Base-by-base conservation (phyloP, 2,888 invertebrate genomes). In the Amphiduros pacificus region DNA sequence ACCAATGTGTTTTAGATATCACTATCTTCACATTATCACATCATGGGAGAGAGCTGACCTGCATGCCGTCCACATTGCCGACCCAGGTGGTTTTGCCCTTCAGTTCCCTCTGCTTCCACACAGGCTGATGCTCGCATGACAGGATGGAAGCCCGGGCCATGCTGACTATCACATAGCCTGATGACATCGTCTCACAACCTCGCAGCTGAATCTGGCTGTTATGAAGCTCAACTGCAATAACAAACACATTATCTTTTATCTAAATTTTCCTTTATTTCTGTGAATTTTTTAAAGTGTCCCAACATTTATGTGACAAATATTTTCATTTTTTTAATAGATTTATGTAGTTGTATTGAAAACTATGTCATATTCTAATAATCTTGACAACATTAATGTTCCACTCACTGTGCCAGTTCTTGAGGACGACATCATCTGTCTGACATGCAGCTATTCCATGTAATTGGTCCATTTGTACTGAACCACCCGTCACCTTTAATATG, bases 51-150 rank as follows among this genome's bases (percentile, higher is more conserved):
- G 14, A 29, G 49, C 66, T 49, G 55, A 84, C 84, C 87, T 98
- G 98, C 94, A 99, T 95, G 83, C 97, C 95, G 77, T 93, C 92
- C 14, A 99, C 85, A 57, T 92, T 89, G 24, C 97, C 97, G 67
- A 92, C 90, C 96, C 98, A 98, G 0, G 97, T 94, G 0, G 92
- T 91, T 84, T 98, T 98, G 31, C 92, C 89, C n/a, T 94, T 91
- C 2, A 94, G 85, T 11, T 92, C 91, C 55, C 91, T 86, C 60
- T 65, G 60, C 55, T 89, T 88, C 94, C 94, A 94, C 0, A 92
- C 91, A 0, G 97, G 93, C 59, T 91, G 88, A 81, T 94, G 93
- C 44, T 91, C 87, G 59, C 92, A 87, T 81, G 97, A 96, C 1
- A 93, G 85, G 68, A 99, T 93, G 84, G 94, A 93, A 0, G 98